These are phyloP conservation scores for Aramus guarauna DNA, from an alignment of 2,113 vertebrate species.

Conservation along the genomic window DNA sequence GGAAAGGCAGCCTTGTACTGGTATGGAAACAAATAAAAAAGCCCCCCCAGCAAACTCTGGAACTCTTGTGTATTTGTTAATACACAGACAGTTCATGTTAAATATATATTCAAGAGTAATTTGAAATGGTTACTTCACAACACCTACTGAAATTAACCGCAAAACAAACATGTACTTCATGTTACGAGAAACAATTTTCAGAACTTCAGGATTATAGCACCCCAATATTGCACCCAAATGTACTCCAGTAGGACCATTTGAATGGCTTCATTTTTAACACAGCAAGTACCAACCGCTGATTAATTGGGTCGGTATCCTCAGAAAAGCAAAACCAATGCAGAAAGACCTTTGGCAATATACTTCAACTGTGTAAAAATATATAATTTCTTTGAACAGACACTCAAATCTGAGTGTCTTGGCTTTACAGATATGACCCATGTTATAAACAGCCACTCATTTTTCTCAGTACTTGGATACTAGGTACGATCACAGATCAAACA, in stretches of 20 bases:
- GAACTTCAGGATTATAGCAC: not conserved
- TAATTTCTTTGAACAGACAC: not conserved
- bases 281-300: not conserved
- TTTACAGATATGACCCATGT: not conserved
- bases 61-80: not conserved
- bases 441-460: not conserved
- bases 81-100: not conserved
- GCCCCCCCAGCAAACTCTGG: not conserved
- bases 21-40: not conserved
- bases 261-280: not conserved
- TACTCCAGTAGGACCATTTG: not conserved
- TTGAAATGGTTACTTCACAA: not conserved
- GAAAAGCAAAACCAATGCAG: not conserved
- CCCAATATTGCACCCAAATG: not conserved
- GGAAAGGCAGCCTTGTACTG: not conserved
- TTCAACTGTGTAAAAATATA: not conserved
- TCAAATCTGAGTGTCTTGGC: not conserved
- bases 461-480: not conserved
- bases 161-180: not conserved
- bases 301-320: not conserved
- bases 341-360: not conserved
- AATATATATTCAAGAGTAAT: not conserved
- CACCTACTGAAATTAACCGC: not conserved
- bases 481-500: not conserved
- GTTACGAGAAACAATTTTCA: not conserved